Base-by-base conservation (phyloP, 2,888 invertebrate species). In the Allacma fusca region DNA sequence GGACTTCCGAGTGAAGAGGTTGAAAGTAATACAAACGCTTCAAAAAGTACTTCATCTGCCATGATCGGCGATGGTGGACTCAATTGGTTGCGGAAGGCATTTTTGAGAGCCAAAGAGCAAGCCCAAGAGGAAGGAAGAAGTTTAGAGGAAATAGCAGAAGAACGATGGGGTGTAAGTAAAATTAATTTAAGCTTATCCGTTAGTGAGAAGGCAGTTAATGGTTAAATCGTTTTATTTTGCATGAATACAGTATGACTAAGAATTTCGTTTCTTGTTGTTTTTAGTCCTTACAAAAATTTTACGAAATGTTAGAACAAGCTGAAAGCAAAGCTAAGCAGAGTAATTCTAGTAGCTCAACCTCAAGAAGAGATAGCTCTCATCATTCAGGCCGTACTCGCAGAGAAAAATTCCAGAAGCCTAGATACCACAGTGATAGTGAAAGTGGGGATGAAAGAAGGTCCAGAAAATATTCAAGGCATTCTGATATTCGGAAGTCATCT, bases 1-100 rank as follows among this genome's bases (percentile, higher is more conserved):
- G 97, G 97, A 1, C 86, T 97, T 78, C 97, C 97, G 0, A 84
- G 84, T 12, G 80, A 84, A 24, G 75, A 65, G 24, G 71, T 24
- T 29, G 12, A 26, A 59, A 24, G 34, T 62, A 24, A 43, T 70
- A 69, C n/a, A 59, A 13, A 26, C 23, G 4, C 34, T 12, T 28
- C 70, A 28, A 29, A 5, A 24, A 24, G 29, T 34, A 23, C 78
- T 5, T 73, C 81, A 0, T 21, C 82, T 5, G 71, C 81, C 12
- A 87, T 88, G 50, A 88, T 90, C 78, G 89, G 89, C n/a, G 88
- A 88, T 84, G 88, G 89, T 76, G 88, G 88, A 21, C 85, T 84
- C 84, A 85, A 82, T 44, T 91, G 90, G 90, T 85, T 90, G 76
- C 87, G 86, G 68, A 89, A 88, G 84, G 88, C 90, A 64, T 87